Evolutionary conservation across 2,113 vertebrate species (phyloP), one percentile per base, ranked within the genome.

Genomic region (Suncus etruscus): DNA sequence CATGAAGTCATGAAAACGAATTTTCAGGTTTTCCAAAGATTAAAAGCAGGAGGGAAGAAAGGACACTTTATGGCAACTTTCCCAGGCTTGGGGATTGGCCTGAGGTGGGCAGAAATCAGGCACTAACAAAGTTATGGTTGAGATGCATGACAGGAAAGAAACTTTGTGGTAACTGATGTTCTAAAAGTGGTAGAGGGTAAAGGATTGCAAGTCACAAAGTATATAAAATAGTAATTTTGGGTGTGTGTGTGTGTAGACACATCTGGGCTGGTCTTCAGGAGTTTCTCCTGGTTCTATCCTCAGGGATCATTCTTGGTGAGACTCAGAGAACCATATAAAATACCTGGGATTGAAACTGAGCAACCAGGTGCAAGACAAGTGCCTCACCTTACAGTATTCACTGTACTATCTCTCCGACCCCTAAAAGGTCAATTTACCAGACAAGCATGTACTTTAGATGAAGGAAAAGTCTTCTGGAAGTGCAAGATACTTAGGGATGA

Each of bases 1-100:
- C 50, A 79, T 89, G 89, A 93, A 88, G 50, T 29, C 70, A 89
- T 89, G 93, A 94, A 95, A 86, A 29, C 5, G 10, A 76, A 65
- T 76, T 82, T 93, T 84, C 27, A 76, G 63, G 11, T 73, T 85
- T 84, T 93, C n/a, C 47, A 47, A 75, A 70, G 83, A 73, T 58
- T 31, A 45, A 11, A 20, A 91, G 76, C 63, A 86, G 51, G 70
- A 78, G 66, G 69, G 25, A 78, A 92, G 78, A 61, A 83, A 86
- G 48, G 27, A 85, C 45, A 54, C 78, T 86, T 85, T 83, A 86
- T 65, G 77, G 39, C 76, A 69, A 54, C 50, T 92, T 85, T 94
- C 66, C 65, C 87, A 91, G 91, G 50, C 9, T 66, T 76, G 27
- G 75, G 25, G 61, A 70, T n/a, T 89, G 66, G 81, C 50, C 61